Evolutionary conservation across 2,888 invertebrate species (phyloP).

Genomic region (Cataglyphis livida): DNA sequence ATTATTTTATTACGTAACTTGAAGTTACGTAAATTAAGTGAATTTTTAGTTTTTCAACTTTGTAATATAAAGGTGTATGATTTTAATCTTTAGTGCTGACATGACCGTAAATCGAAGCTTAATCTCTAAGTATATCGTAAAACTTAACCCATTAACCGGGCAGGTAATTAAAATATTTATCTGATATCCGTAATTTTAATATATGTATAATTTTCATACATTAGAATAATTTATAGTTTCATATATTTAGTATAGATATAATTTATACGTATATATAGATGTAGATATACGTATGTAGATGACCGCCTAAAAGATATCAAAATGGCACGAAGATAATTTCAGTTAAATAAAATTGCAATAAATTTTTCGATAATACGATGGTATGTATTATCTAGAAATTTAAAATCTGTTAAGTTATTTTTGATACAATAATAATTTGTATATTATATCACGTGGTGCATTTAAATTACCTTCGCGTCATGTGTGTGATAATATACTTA

Average conservation of each 20-base stretch:
- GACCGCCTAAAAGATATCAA: conserved; percentile 2
- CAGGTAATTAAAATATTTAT: conserved; percentile 40
- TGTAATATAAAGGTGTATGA: background rate
- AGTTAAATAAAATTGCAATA: conserved; percentile 25
- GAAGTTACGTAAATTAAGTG: background rate
- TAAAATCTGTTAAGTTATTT: conserved; percentile 28
- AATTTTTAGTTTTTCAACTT: conserved; percentile 5
- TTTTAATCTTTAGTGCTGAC: conserved; percentile 34
- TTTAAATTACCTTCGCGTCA: conserved; percentile 26
- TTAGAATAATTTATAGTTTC: conserved; percentile 34
- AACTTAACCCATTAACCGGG: conserved; percentile 55
- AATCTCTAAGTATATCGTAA: conserved; percentile 41
- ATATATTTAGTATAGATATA: conserved; percentile 34
- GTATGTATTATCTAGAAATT: conserved; percentile 6
- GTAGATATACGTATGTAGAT: conserved; percentile 16
- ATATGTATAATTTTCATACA: conserved; percentile 35
- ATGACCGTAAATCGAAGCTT: conserved; percentile 36
- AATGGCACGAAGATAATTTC: conserved; percentile 34
- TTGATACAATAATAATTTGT: conserved; percentile 24
- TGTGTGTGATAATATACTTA: conserved; percentile 4
- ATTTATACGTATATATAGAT: conserved; percentile 29
- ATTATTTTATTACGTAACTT: background rate
- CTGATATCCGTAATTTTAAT: conserved; percentile 34
- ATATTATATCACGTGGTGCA: conserved; percentile 1
- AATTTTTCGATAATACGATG: conserved; percentile 40